phyloP scores from a whole-genome alignment of 2,113 vertebrate species.

The Tylochromis polylepis region DNA sequence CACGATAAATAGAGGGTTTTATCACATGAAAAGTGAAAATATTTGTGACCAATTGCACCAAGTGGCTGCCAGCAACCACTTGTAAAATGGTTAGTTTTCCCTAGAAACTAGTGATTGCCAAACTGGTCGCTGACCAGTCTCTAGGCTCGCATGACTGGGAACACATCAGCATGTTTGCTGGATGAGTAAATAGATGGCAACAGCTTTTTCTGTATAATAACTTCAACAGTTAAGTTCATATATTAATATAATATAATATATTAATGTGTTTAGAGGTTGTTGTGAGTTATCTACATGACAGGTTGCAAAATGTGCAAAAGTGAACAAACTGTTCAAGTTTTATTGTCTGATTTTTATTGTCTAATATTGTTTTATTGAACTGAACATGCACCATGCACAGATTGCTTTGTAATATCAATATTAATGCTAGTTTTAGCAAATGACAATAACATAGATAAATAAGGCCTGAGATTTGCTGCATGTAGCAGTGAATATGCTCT shows the following conservation, averaged over 20 bases:
- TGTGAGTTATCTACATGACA: neutral
- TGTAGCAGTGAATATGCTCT: neutral
- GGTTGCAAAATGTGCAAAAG: neutral
- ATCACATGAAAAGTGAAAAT: neutral
- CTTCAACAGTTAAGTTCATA: neutral
- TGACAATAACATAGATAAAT: neutral
- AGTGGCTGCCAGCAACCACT: neutral
- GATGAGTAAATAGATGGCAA: neutral
- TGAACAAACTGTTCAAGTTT: neutral
- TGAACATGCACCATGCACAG: neutral
- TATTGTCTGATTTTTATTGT: too few relatives aligned
- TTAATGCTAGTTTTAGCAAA: neutral
- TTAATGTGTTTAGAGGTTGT: neutral
- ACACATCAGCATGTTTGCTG: neutral
- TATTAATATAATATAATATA: neutral
- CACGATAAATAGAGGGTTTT: neutral
- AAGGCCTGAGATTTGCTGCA: neutral
- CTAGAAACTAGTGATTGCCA: neutral
- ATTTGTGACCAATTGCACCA: fast-evolving
- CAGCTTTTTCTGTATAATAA: neutral
- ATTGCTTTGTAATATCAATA: neutral
- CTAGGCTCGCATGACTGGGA: neutral
- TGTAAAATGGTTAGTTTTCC: neutral
- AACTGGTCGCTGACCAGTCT: neutral
- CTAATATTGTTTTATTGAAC: too few relatives aligned